These are phyloP conservation scores for Elegia similella DNA, from an alignment of 2,888 invertebrate species.

Conservation along the genomic window DNA sequence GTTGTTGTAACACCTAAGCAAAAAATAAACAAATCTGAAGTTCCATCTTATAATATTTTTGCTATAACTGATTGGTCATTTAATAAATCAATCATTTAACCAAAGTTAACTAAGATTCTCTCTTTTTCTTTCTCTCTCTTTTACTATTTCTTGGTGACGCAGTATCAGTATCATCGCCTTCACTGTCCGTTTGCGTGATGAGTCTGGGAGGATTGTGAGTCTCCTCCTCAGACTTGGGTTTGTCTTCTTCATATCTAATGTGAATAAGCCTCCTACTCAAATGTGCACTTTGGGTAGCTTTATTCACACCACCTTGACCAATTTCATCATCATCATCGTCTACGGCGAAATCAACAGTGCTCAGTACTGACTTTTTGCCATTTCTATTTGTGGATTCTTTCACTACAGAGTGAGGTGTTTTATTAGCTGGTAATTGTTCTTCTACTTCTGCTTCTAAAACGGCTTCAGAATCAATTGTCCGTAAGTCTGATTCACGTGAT, in stretches of 20 bases:
- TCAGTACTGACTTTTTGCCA: conserved; percentile 5
- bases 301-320: conserved; percentile 1
- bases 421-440: conserved; percentile 19
- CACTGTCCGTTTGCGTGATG: background rate
- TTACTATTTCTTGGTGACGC: too few species aligned
- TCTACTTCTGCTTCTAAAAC: conserved; percentile 34
- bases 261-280: conserved; percentile 23
- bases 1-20: too few species aligned
- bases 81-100: too few species aligned
- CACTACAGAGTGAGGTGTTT: background rate
- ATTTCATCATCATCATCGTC: background rate
- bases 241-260: conserved; percentile 31
- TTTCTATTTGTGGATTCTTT: conserved; percentile 21
- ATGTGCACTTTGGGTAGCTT: conserved; percentile 22
- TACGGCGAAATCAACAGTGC: background rate
- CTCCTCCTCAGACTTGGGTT: background rate
- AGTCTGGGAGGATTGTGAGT: background rate
- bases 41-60: too few species aligned
- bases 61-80: too few species aligned
- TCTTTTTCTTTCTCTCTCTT: background rate
- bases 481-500: background rate
- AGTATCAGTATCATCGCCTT: background rate
- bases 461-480: conserved; percentile 19
- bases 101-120: too few species aligned
- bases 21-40: too few species aligned